Evolutionary conservation across 2,113 vertebrate species (phyloP).

Genomic region (Petromus typicus): DNA sequence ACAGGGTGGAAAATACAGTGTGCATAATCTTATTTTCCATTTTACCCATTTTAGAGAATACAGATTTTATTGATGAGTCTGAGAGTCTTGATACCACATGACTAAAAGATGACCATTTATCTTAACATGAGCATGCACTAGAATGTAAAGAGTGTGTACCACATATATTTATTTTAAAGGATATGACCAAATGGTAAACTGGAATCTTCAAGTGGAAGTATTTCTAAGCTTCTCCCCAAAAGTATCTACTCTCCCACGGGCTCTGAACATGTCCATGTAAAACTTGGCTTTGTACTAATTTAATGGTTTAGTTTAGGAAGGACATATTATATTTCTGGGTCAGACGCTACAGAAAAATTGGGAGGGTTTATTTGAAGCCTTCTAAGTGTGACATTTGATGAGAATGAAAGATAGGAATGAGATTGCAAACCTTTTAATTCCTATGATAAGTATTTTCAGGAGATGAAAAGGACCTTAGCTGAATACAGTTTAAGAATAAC

Average conservation of each 20-base stretch:
- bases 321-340: not conserved
- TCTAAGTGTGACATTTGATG: not conserved
- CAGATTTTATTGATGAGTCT: not conserved
- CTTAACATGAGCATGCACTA: not conserved
- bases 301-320: not conserved
- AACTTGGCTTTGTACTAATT: not conserved
- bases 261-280: not conserved
- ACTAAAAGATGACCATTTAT: not conserved
- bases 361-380: not conserved
- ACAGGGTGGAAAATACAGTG: not conserved
- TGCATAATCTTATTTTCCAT: not conserved
- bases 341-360: not conserved
- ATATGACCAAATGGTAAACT: not conserved
- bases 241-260: not conserved
- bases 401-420: not conserved
- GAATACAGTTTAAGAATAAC: not conserved
- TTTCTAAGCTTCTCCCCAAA: not conserved
- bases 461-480: not conserved
- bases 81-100: not conserved
- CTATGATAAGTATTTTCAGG: not conserved
- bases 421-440: not conserved
- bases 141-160: not conserved
- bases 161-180: not conserved
- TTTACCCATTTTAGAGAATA: not conserved
- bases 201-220: not conserved